A percentile compares a stretch with the other conserved stretches of the same genome.
These are phyloP conservation scores for Choloepus didactylus DNA, from an alignment of 2,797 vertebrate species.

Conservation along the genomic window DNA sequence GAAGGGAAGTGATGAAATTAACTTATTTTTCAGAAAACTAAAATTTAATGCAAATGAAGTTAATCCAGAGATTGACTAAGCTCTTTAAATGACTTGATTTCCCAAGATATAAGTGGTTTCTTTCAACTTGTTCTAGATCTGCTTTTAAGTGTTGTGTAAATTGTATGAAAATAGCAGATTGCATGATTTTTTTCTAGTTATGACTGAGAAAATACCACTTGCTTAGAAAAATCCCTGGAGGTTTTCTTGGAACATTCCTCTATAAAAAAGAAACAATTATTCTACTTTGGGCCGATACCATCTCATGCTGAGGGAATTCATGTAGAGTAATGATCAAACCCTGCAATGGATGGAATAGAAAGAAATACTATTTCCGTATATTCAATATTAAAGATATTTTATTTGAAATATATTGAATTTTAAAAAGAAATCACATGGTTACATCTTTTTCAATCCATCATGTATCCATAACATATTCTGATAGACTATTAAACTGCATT, in stretches of 20 bases:
- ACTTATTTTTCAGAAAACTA: not conserved
- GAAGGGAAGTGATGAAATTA: accelerated
- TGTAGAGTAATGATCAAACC: constrained; percentile 27
- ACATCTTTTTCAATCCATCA: not conserved
- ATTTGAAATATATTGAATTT: constrained; percentile 48
- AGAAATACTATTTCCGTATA: not conserved
- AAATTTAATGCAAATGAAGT: constrained; percentile 60
- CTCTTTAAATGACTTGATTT: constrained; percentile 62
- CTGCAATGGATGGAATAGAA: constrained; percentile 67
- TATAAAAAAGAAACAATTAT: constrained; percentile 71
- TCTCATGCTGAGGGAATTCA: constrained; percentile 56
- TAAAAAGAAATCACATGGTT: constrained; percentile 29
- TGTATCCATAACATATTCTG: not conserved
- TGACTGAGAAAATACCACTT: constrained; percentile 71
- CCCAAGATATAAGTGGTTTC: constrained; percentile 57
- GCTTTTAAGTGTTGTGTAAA: constrained; percentile 73
- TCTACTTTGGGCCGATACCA: constrained; percentile 68
- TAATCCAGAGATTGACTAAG: constrained; percentile 49
- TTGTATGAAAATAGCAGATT: constrained; percentile 75
- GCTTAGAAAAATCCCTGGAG: constrained; percentile 67
- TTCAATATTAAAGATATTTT: constrained; percentile 10
- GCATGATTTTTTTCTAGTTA: constrained; percentile 47
- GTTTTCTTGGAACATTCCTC: constrained; percentile 69
- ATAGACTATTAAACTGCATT: not conserved
- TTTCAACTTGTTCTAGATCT: constrained; percentile 66